These are phyloP conservation scores for Clarias platycephalus DNA, from an alignment of 2,797 vertebrate species.

Conservation along the genomic window DNA sequence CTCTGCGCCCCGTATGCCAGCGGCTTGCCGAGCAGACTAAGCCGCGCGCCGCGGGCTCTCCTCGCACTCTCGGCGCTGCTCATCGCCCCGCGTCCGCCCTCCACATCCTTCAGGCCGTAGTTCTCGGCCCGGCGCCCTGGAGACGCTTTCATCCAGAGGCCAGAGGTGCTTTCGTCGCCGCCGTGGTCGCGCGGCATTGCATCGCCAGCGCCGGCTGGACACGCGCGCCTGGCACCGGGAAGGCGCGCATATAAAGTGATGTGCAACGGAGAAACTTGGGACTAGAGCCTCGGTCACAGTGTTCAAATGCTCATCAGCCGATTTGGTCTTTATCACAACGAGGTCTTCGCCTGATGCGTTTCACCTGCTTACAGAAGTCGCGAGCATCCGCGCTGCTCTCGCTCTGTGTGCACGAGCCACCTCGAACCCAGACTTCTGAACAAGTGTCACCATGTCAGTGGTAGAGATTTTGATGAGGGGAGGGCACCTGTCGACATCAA, in stretches of 20 bases:
- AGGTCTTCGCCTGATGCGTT: slow-evolving; percentile 4
- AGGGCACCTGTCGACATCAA: slow-evolving; percentile 59
- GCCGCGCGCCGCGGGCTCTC: slow-evolving; percentile 88
- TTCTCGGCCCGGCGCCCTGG: slow-evolving; percentile 71
- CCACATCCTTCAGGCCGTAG: slow-evolving; percentile 89
- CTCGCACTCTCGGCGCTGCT: slow-evolving; percentile 78
- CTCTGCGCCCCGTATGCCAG: slow-evolving; percentile 89
- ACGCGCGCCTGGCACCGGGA: slow-evolving; percentile 63
- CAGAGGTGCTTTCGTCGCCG: slow-evolving; percentile 85
- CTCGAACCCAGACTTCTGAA: slow-evolving; percentile 73
- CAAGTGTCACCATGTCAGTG: slow-evolving; percentile 68
- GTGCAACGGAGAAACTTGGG: neutral
- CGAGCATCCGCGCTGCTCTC: slow-evolving; percentile 9
- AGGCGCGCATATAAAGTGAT: slow-evolving; percentile 65
- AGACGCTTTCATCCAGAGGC: slow-evolving; percentile 85
- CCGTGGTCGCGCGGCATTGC: slow-evolving; percentile 92
- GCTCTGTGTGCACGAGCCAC: slow-evolving; percentile 64
- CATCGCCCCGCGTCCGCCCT: slow-evolving; percentile 83
- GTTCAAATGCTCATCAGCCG: neutral
- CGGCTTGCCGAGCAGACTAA: slow-evolving; percentile 94
- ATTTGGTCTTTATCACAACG: neutral
- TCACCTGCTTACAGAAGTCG: slow-evolving; percentile 34
- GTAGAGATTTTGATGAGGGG: slow-evolving; percentile 65
- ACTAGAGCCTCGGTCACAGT: neutral
- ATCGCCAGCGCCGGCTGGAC: slow-evolving; percentile 77